Conservation (phyloP, 2,113 vertebrate genomes). For the Engraulis encrasicolus region DNA sequence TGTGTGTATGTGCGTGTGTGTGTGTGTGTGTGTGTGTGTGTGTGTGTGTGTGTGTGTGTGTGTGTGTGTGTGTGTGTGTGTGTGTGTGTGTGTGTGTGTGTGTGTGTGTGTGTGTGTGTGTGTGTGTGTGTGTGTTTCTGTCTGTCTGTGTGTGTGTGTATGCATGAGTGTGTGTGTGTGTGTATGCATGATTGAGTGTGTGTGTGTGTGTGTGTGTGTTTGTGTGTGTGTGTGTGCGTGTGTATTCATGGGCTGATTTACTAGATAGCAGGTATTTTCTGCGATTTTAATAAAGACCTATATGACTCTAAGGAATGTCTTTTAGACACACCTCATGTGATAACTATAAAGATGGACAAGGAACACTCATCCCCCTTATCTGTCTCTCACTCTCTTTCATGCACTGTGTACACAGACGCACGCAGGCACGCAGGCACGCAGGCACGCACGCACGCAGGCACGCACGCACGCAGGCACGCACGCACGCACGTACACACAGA, state of each 20-base stretch:
- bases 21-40: too few relatives aligned
- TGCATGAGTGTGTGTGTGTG: constrained; percentile 32
- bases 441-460: background rate
- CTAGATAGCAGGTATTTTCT: background rate
- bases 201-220: background rate
- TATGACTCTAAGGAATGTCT: background rate
- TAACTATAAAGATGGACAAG: background rate
- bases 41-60: too few relatives aligned
- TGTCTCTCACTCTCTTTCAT: background rate
- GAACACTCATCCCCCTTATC: background rate
- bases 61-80: too few relatives aligned
- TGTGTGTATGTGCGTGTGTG: background rate
- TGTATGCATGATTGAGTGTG: background rate
- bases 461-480: background rate
- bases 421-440: background rate
- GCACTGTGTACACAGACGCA: background rate
- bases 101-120: constrained; percentile 48
- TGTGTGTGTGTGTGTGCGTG: background rate
- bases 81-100: background rate
- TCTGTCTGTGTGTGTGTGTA: background rate
- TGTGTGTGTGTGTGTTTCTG: constrained; percentile 28
- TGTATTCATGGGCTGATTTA: background rate
- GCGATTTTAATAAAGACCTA: background rate
- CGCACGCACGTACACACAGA: background rate
- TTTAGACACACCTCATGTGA: background rate